Conservation (phyloP, 2,113 vertebrate species). For the Pedionomus torquatus region DNA sequence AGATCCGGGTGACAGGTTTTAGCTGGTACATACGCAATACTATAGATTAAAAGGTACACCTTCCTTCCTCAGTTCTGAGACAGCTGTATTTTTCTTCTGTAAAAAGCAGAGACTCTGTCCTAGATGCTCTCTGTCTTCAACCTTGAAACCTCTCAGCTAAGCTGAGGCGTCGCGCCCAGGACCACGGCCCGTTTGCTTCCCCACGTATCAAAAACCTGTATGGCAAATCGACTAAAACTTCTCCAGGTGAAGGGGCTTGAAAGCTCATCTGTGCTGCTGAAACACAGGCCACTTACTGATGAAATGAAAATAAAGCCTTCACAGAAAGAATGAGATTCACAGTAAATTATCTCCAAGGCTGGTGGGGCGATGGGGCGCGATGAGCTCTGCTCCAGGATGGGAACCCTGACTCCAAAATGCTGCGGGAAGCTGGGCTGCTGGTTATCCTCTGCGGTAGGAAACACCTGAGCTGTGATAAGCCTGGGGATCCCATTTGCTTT, state of each 20-base stretch:
- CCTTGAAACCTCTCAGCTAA: neutral
- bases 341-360: neutral
- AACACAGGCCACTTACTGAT: neutral
- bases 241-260: neutral
- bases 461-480: neutral
- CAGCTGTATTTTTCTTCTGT: too few species aligned
- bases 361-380: neutral
- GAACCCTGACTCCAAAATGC: neutral
- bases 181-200: neutral
- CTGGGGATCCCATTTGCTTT: neutral
- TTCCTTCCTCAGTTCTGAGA: too few species aligned
- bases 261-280: neutral
- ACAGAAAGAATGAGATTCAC: neutral
- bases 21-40: too few species aligned
- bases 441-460: neutral
- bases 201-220: neutral
- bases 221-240: neutral
- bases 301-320: neutral
- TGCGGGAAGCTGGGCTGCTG: neutral
- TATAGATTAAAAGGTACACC: too few species aligned
- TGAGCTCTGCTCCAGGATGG: neutral
- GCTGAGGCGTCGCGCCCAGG: neutral
- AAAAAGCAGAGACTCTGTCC: too few species aligned
- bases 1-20: too few species aligned
- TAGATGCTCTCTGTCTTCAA: neutral